phyloP scores from a whole-genome alignment of 2,113 vertebrate species.

The Felis chaus region DNA sequence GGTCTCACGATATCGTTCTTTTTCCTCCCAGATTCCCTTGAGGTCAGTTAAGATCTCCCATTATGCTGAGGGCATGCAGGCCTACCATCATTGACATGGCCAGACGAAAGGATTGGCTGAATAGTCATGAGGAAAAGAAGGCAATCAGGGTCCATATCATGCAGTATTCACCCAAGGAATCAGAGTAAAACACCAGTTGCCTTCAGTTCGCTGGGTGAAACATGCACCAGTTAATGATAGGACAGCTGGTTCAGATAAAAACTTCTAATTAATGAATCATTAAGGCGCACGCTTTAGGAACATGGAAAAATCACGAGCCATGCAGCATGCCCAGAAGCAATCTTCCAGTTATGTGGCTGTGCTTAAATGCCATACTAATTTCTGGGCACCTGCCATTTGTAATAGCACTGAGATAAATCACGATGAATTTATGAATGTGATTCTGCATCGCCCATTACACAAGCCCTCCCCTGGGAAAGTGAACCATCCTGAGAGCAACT shows the following conservation, averaged over 20 bases:
- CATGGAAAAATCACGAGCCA: constrained; percentile 24
- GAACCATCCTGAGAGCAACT: constrained; percentile 39
- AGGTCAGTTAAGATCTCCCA: neutral
- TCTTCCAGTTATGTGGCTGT: constrained; percentile 43
- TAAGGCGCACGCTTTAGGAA: constrained; percentile 48
- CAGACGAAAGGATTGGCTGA: neutral
- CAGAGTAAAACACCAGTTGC: constrained; percentile 17
- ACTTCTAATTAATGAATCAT: constrained; percentile 56
- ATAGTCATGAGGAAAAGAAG: neutral
- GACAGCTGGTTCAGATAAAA: constrained; percentile 53
- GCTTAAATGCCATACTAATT: constrained; percentile 60
- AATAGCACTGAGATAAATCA: constrained; percentile 55
- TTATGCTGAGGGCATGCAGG: neutral
- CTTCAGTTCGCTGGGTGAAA: neutral
- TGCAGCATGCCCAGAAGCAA: constrained; percentile 23
- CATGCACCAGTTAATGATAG: constrained; percentile 21
- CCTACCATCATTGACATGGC: neutral
- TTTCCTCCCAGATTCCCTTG: neutral
- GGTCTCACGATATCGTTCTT: neutral
- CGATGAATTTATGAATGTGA: constrained; percentile 58
- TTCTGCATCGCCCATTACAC: constrained; percentile 20
- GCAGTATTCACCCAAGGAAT: neutral
- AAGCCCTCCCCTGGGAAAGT: constrained; percentile 40
- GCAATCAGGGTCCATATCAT: neutral
- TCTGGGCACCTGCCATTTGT: constrained; percentile 38